A percentile compares a stretch with the other conserved stretches of the same genome.
Evolutionary conservation across 2,797 vertebrate genomes (phyloP).

Genomic region (Sternarchorhynchus goeldii): DNA sequence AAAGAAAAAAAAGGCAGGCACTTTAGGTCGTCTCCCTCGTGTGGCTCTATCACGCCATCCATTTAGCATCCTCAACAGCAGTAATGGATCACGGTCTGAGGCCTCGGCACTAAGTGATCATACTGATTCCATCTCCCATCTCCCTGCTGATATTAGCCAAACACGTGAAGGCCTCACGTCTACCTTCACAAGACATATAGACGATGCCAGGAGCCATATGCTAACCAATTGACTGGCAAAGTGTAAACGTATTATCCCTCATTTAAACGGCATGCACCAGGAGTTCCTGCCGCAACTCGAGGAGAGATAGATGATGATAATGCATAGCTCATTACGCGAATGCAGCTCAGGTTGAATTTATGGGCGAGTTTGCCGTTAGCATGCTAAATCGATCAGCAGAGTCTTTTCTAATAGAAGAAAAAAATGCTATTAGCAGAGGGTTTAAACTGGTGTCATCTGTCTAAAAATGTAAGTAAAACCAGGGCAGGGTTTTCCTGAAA

Average conservation of each 20-base stretch:
- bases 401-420: slow-evolving; percentile 33
- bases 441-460: slow-evolving; percentile 42
- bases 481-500: slow-evolving; percentile 8
- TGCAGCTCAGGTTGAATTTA: slow-evolving; percentile 45
- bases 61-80: slow-evolving; percentile 5
- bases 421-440: slow-evolving; percentile 35
- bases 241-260: slow-evolving; percentile 40
- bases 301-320: slow-evolving; percentile 55
- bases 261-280: slow-evolving; percentile 50
- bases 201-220: slow-evolving; percentile 61
- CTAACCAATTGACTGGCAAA: slow-evolving; percentile 54
- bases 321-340: slow-evolving; percentile 54
- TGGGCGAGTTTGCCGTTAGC: slow-evolving; percentile 38
- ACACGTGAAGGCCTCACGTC: slow-evolving; percentile 7
- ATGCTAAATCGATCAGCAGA: slow-evolving; percentile 47
- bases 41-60: background rate
- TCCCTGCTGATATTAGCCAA: slow-evolving; percentile 5
- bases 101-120: background rate
- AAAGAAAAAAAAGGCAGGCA: slow-evolving; percentile 4
- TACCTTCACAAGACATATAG: slow-evolving; percentile 39
- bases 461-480: slow-evolving; percentile 29
- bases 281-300: slow-evolving; percentile 45
- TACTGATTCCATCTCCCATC: background rate
- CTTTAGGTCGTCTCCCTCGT: background rate
- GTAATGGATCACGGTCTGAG: slow-evolving; percentile 2